A percentile compares a stretch with the other conserved stretches of the same genome.
Conservation (phyloP, 2,888 invertebrate species). For the Acrobasis repandana region DNA sequence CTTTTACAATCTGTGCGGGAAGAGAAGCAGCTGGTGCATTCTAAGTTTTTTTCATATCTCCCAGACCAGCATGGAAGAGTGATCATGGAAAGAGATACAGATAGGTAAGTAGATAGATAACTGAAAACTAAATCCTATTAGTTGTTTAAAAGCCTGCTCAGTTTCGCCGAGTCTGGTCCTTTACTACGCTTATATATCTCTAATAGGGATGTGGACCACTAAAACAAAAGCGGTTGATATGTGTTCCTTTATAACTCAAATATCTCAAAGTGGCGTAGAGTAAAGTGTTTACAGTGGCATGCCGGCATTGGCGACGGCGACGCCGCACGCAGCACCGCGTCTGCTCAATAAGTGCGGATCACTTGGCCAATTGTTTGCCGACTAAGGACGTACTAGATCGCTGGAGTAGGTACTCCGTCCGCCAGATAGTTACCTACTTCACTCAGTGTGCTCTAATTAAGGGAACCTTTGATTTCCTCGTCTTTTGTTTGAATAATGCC, state of each 20-base stretch:
- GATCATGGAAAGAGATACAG: no score
- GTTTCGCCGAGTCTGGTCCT: no score
- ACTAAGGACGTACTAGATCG: slow-evolving; percentile 28
- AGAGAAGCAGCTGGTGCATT: no score
- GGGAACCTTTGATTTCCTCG: slow-evolving; percentile 25
- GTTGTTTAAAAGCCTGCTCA: no score
- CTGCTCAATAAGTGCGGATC: slow-evolving; percentile 38
- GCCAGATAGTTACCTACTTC: slow-evolving; percentile 24
- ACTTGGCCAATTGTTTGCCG: slow-evolving; percentile 38
- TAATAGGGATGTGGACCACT: no score
- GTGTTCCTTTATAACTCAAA: slow-evolving; percentile 9
- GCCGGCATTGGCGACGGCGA: background rate
- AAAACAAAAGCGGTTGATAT: background rate
- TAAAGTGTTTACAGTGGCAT: slow-evolving; percentile 26
- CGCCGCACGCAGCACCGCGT: slow-evolving; percentile 24
- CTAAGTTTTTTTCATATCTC: no score
- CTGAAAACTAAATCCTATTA: no score
- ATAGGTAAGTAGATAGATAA: no score
- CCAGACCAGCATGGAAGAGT: no score
- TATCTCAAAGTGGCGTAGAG: background rate
- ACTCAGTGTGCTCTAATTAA: slow-evolving; percentile 26
- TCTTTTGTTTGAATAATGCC: slow-evolving; percentile 10
- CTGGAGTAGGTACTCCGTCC: background rate
- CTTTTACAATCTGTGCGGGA: no score
- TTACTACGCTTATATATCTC: no score